phyloP scores from a whole-genome alignment of 2,888 invertebrate species.

The Brachynemurus nebulosus region DNA sequence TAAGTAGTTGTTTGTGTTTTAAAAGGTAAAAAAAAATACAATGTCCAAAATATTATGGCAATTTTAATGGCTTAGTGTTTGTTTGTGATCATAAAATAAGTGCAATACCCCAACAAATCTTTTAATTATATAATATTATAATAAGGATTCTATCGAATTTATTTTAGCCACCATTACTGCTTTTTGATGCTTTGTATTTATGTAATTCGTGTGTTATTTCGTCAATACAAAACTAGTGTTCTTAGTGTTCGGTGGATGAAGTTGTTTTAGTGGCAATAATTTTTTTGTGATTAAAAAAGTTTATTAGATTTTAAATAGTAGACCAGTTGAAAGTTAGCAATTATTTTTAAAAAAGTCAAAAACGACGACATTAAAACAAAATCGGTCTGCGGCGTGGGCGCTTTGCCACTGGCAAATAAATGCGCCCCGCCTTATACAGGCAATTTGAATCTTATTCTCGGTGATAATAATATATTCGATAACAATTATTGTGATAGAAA shows the following conservation, averaged over 20 bases:
- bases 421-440: slow-evolving; percentile 28
- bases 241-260: background rate
- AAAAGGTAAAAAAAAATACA: too few species aligned
- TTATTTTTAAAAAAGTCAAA: background rate
- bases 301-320: background rate
- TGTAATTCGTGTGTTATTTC: too few species aligned
- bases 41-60: too few species aligned
- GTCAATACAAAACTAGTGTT: background rate
- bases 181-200: too few species aligned
- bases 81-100: too few species aligned
- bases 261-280: background rate
- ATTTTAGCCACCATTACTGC: too few species aligned
- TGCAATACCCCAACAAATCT: too few species aligned
- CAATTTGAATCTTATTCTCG: slow-evolving; percentile 29
- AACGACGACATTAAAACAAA: slow-evolving; percentile 3
- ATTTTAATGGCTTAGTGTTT: too few species aligned
- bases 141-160: too few species aligned
- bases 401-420: slow-evolving; percentile 28
- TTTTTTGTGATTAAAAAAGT: background rate
- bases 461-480: too few species aligned
- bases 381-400: slow-evolving; percentile 9
- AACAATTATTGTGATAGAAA: slow-evolving; percentile 14
- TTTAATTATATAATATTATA: too few species aligned
- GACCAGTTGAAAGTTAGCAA: background rate
- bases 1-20: too few species aligned